Base-by-base conservation (phyloP, 2,797 vertebrate genomes). In the Orestias chungarensis region DNA sequence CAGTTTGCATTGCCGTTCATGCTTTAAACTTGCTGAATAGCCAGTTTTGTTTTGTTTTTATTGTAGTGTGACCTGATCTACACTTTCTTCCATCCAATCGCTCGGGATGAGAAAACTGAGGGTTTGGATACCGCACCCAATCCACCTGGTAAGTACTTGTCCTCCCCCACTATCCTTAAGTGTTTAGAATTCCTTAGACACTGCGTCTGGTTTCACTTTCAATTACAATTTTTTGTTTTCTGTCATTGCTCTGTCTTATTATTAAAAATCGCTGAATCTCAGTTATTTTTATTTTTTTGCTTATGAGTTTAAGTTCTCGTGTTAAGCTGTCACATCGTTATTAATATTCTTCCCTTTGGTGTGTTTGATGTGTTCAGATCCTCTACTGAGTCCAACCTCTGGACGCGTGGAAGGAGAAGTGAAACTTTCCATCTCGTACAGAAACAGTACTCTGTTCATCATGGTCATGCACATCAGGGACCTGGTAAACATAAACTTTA, bases 401-500 rank as follows among this genome's bases (percentile, higher is more conserved):
- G 97, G 97, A 50, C 96, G 95, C 68, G 96, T 99, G 74, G 97
- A 96, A 89, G 98, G 98, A 86, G 97, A 99, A 87, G 96, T 99
- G 87, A 99, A 99, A 82, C 88, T 99, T 4, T 99, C 97, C 0
- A 91, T 99, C 85, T 99, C 98, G 20, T 99, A 99, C 80, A 94
- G 98, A 90, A 99, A 99, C 84, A 95, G 95, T 79, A 99, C 96
- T 20, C 96, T 99, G 0, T 99, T 99, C 93, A 96, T 99, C 93
- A 99, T 99, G 98, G 96, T 99, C 83, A 99, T 99, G 98, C 98
- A 99, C 93, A 99, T 99, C 89, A 96, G 95, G 94, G 97, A 97
- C 78, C 93, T 99, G 93, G 97, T 98, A 94, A 94, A 92, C 27
- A 71, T 33, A 0, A 1, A 52, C 18, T 59, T 14, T 61, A 46